Conservation (phyloP, 2,888 invertebrate genomes). For the Andrena praecox region DNA sequence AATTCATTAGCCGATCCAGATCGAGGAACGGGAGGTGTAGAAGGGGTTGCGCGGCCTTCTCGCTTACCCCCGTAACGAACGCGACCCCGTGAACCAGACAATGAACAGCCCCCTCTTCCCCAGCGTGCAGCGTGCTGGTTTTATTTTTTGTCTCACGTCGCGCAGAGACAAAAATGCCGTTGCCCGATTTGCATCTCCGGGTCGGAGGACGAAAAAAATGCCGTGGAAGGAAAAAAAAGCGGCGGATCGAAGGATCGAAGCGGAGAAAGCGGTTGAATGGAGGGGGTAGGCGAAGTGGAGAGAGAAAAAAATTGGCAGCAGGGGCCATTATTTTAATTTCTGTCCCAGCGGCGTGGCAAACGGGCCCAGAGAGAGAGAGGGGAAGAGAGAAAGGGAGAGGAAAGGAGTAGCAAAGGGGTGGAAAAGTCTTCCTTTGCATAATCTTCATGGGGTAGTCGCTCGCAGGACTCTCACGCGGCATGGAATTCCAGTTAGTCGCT, state of each 20-base stretch:
- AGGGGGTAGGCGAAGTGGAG: not conserved
- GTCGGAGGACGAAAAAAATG: slow-evolving; percentile 56
- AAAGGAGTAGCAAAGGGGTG: slow-evolving; percentile 47
- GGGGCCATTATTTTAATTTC: slow-evolving; percentile 59
- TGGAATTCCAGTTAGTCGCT: slow-evolving; percentile 61
- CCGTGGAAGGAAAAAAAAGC: slow-evolving; percentile 43
- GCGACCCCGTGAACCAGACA: slow-evolving; percentile 38
- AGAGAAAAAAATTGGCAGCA: slow-evolving; percentile 44
- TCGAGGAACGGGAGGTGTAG: slow-evolving; percentile 39
- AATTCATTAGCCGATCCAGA: slow-evolving; percentile 76
- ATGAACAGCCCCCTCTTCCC: slow-evolving; percentile 20
- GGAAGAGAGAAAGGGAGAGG: slow-evolving; percentile 34
- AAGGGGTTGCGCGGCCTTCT: slow-evolving; percentile 46
- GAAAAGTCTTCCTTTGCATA: slow-evolving; percentile 75
- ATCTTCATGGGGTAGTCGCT: slow-evolving; percentile 76
- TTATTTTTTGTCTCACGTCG: slow-evolving; percentile 74
- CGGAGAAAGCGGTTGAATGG: not conserved
- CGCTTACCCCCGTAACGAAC: slow-evolving; percentile 49
- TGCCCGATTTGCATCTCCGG: slow-evolving; percentile 77
- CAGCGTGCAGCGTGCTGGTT: not conserved
- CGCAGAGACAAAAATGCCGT: slow-evolving; percentile 78
- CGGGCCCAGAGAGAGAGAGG: slow-evolving; percentile 17
- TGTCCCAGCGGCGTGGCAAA: slow-evolving; percentile 34
- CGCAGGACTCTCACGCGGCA: slow-evolving; percentile 72
- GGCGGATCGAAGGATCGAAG: slow-evolving; percentile 57